These are phyloP conservation scores for Crax fasciolata DNA, from an alignment of 2,797 vertebrate species.

Conservation along the genomic window DNA sequence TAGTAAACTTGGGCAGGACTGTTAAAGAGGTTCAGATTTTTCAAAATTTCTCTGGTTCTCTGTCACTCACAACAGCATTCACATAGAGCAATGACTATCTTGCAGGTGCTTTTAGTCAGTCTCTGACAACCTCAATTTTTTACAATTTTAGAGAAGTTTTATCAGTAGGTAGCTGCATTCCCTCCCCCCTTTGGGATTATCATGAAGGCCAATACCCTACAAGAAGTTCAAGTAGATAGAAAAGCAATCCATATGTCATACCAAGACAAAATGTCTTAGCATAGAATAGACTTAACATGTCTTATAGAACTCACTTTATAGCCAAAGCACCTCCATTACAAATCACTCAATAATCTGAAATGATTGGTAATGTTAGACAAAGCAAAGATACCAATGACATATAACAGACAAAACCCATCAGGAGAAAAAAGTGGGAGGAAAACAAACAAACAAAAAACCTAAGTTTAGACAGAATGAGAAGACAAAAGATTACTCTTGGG, in stretches of 20 bases:
- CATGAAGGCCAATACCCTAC: not conserved
- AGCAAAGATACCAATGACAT: not conserved
- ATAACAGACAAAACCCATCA: not conserved
- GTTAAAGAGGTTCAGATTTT: not conserved
- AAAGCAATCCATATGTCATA: not conserved
- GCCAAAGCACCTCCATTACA: not conserved
- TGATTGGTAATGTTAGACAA: not conserved
- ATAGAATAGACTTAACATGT: not conserved
- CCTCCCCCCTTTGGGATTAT: not conserved
- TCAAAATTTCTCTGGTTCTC: not conserved
- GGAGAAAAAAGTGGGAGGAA: too few species aligned
- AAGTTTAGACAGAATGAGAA: not conserved
- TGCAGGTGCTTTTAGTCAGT: not conserved
- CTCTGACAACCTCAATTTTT: not conserved
- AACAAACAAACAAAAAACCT: rapidly evolving
- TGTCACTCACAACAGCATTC: not conserved
- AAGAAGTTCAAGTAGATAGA: not conserved
- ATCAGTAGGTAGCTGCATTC: not conserved
- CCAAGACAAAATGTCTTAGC: not conserved
- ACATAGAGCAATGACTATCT: not conserved
- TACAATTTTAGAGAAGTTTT: not conserved
- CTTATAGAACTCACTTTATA: not conserved
- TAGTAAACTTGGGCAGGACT: not conserved
- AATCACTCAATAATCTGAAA: not conserved
- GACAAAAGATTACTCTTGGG: not conserved